Base-by-base conservation (phyloP, 2,797 vertebrate species). In the Acipenser oxyrinchus region DNA sequence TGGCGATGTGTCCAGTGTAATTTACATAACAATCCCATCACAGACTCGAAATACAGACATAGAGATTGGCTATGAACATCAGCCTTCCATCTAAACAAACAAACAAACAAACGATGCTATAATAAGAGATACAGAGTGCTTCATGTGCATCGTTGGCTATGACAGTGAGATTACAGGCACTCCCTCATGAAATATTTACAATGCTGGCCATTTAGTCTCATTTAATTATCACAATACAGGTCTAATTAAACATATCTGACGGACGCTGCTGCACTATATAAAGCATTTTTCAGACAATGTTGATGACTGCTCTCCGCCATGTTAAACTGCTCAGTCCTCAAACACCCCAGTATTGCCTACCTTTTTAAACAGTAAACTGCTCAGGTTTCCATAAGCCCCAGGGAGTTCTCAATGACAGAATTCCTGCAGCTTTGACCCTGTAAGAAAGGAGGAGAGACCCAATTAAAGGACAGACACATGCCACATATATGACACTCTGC, bases 371-470 rank as follows among this genome's bases (percentile, higher is more conserved):
- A 8, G 58, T 48, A 57, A 67, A 50, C 23, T 37, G 23, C 23
- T 67, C 66, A 60, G 58, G 66, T 51, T 67, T 51, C 58, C 49
- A 67, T 60, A 49, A 51, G 51, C 18, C 9, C 66, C 8, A 49
- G 58, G 49, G 13, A 51, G 1, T 8, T 53, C 53, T 48, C 37
- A 37, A 3, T 37, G 23, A 37, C 23, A 37, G 23, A 37, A 37
- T 37, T 37, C 23, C 23, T 37, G 23, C 23, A 37, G 23, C 23
- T 37, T 37, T 37, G 4, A 37, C 23, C 23, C 23, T 37, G 23
- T 37, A 37, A 37, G 23, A 37, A 37, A 37, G 23, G 23, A 37
- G 23, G 15, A 18, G 15, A 37, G 23, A 37, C 23, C 23, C 23
- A 37, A 37, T 37, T 37, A 37, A 37, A 37, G 23, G 23, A 37